Evolutionary conservation across 2,888 invertebrate genomes (phyloP).

Genomic region (Apamea sordens): DNA sequence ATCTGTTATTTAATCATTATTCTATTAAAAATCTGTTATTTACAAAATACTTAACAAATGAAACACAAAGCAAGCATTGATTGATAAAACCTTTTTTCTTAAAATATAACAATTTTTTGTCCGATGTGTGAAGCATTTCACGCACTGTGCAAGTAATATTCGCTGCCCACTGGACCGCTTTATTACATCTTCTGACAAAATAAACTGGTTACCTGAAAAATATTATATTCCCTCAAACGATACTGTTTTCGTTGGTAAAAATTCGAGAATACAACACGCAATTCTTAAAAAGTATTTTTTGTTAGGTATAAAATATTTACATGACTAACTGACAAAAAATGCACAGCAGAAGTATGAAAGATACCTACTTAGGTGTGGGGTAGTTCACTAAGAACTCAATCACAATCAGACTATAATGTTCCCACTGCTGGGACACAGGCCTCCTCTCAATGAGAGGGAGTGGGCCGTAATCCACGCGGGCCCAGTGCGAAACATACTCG

Average conservation of each 20-base stretch:
- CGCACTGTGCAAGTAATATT: conserved; percentile 51
- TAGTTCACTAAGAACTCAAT: not conserved
- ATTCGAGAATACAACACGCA: not conserved
- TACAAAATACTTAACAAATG: conserved; percentile 1
- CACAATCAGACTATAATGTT: no score
- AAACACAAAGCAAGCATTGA: not conserved
- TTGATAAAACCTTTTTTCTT: not conserved
- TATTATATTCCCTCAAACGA: not conserved
- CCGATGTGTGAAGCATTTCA: conserved; percentile 18
- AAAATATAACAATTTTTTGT: conserved; percentile 9
- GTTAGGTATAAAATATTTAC: not conserved
- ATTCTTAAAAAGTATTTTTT: not conserved
- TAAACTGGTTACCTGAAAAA: conserved; percentile 37
- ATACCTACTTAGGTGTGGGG: not conserved
- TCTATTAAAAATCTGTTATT: not conserved
- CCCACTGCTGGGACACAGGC: no score
- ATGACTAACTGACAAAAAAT: not conserved
- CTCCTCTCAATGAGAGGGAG: no score
- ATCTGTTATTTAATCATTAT: not conserved
- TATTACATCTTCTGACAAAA: conserved; percentile 59
- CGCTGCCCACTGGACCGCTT: conserved; percentile 46
- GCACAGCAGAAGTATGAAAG: not conserved
- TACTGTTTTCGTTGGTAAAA: not conserved
- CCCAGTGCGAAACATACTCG: no score
- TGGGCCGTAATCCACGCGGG: no score